Evolutionary conservation across 2,113 vertebrate species (phyloP), one percentile per base, ranked within the genome.

Genomic region (Oncorhynchus clarkii): DNA sequence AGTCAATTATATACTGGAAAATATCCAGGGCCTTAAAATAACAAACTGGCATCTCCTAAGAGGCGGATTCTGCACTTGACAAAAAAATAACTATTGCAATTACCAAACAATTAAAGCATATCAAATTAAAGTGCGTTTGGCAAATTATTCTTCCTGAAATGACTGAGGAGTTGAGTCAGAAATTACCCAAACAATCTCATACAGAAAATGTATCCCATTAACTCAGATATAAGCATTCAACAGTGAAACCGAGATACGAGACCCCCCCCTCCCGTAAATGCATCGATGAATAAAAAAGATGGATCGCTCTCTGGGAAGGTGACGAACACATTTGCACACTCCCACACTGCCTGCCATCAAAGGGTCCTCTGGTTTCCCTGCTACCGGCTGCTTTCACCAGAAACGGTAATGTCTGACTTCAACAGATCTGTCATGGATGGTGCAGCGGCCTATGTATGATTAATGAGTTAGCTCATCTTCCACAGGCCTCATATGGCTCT

Each of bases 391-490:
- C 77, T 88, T 73, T 87, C 79, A 20, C n/a, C 7, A 54, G 51
- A 54, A 54, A 54, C 76, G 81, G 78, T 29, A 51, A 48, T 72
- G 80, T 51, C 75, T 62, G 59, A 62, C n/a, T 62, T 62, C 20
- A 62, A 66, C 70, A 45, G 26, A 72, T 84, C 79, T 77, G 84
- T 83, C 75, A 79, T 82, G 71, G 76, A 49, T 34, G 26, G 11
- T 75, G 80, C 69, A 59, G 62, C 51, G 16, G 51, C 75, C 70
- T 66, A 82, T 83, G 76, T 74, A 81, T 78, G 82, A 82, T 82
- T 84, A 84, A 91, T 87, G 76, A 87, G 85, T 73, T 54, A 45
- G 16, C 12, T 78, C 51, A 16, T 54, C 51, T 54, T 51, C 54
- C 59, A 74, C 39, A 39, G 71, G 77, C 64, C 75, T 73, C 67